Evolutionary conservation across 2,113 vertebrate species (phyloP), one percentile per base, ranked within the genome.

Genomic region (Gulo gulo): DNA sequence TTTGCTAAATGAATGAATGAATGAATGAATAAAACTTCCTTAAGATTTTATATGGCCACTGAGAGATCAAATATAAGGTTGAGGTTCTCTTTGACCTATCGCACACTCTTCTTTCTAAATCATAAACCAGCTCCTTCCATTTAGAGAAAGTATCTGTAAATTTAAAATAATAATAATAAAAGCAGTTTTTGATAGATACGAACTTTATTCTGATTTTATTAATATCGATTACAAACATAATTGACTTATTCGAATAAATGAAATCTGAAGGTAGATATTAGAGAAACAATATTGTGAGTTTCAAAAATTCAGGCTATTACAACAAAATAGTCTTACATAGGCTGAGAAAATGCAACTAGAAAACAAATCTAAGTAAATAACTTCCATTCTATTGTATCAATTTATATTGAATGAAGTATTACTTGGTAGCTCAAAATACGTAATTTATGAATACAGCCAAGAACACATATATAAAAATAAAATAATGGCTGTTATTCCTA

Each of bases 151-250:
- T 80, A 88, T 65, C 93, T 18, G 36, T 88, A 98, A 97, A 96
- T 95, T 36, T 69, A 80, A 92, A 97, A 74, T 85, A 12, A 47
- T 96, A 59, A 8, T 71, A 97, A 94, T 92, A 96, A 97, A 93
- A 97, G 55, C 59, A 95, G 24, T 45, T 97, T 96, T 50, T 21
- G 65, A n/a, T 95, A 80, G 86, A 84, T 71, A 96, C 5, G 34
- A 95, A 86, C 67, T 97, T 98, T 97, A 96, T 95, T 98, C 95
- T 95, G 67, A 34, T 52, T 97, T 96, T 94, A 97, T 92, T 88
- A 95, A 78, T 83, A 92, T 97, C 76, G 94, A 85, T 95, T 97
- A 97, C 85, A 98, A 96, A 96, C 88, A 96, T 87, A 97, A 92
- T 69, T 96, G 79, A 80, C 73, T 97, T 94, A 92, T 90, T 91